A percentile compares a stretch with the other conserved stretches of the same genome.
phyloP scores from a whole-genome alignment of 2,113 vertebrate species.

The Tichodroma muraria region DNA sequence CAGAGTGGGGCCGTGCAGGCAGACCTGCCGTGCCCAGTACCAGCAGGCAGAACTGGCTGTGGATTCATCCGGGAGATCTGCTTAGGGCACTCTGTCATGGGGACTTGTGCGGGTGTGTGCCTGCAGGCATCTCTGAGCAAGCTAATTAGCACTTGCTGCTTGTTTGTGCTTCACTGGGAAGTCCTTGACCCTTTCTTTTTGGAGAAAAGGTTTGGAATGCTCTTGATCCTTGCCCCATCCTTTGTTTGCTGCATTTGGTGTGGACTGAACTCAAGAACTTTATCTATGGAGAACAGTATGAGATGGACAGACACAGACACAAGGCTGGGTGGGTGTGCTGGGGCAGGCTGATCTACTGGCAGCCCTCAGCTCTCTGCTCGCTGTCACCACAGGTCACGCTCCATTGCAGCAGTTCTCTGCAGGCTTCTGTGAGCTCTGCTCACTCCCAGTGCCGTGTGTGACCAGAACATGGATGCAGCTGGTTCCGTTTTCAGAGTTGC shows the following conservation, averaged over 20 bases:
- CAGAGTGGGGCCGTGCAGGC: not conserved
- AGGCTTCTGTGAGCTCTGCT: not conserved
- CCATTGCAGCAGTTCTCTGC: not conserved
- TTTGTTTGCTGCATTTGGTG: not conserved
- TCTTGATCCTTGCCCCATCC: not conserved
- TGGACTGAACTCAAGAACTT: not conserved
- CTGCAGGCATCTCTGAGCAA: not conserved
- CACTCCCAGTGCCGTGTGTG: fast-evolving
- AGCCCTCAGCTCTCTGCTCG: not conserved
- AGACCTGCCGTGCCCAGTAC: not conserved
- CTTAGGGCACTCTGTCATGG: not conserved
- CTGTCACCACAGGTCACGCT: fast-evolving
- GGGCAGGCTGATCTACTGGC: not conserved
- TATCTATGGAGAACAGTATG: not conserved
- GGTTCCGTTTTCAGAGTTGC: not conserved
- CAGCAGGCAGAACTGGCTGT: not conserved
- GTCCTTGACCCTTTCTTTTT: not conserved
- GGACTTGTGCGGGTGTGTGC: not conserved
- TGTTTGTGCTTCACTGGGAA: not conserved
- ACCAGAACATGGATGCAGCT: not conserved
- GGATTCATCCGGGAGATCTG: not conserved
- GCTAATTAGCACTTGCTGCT: not conserved
- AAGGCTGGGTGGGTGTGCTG: not conserved
- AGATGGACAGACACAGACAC: not conserved
- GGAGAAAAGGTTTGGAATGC: not conserved